These are phyloP conservation scores for Melanotaenia boesemani DNA, from an alignment of 2,797 vertebrate genomes.

Conservation along the genomic window DNA sequence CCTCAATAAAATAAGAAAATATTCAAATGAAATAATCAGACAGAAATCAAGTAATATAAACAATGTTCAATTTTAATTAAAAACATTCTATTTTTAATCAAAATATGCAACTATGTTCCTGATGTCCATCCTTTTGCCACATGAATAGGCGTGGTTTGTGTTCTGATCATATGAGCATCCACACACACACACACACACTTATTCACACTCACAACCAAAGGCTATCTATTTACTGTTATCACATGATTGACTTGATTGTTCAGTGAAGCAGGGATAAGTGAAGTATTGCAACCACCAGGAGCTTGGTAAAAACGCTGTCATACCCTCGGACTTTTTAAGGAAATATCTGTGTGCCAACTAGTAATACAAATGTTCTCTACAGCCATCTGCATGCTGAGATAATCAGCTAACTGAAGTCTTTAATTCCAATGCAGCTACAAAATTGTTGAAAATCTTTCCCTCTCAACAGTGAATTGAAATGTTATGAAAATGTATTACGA, in stretches of 20 bases:
- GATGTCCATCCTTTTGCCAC: slow-evolving; percentile 56
- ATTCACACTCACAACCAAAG: slow-evolving; percentile 15
- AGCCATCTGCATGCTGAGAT: slow-evolving; percentile 25
- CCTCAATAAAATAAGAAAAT: neutral
- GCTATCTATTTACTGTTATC: slow-evolving; percentile 50
- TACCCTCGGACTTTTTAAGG: slow-evolving; percentile 11
- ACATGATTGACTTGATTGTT: slow-evolving; percentile 68
- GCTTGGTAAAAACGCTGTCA: slow-evolving; percentile 36
- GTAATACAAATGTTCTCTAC: slow-evolving; percentile 28
- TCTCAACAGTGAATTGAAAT: slow-evolving; percentile 18
- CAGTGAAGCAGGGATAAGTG: slow-evolving; percentile 66
- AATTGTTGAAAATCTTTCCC: slow-evolving; percentile 29
- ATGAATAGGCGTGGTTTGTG: slow-evolving; percentile 54
- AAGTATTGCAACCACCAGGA: slow-evolving; percentile 59
- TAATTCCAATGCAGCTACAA: slow-evolving; percentile 33
- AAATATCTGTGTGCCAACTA: slow-evolving; percentile 28
- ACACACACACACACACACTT: neutral
- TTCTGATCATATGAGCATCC: slow-evolving; percentile 40
- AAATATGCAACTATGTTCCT: slow-evolving; percentile 82
- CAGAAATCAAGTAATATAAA: slow-evolving; percentile 70
- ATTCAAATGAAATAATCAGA: slow-evolving; percentile 30
- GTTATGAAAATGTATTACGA: slow-evolving; percentile 23
- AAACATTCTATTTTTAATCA: slow-evolving; percentile 84
- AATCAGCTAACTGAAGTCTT: slow-evolving; percentile 15
- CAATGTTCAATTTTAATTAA: slow-evolving; percentile 80